Conservation (phyloP, 2,113 vertebrate genomes). For the Pagrus major region DNA sequence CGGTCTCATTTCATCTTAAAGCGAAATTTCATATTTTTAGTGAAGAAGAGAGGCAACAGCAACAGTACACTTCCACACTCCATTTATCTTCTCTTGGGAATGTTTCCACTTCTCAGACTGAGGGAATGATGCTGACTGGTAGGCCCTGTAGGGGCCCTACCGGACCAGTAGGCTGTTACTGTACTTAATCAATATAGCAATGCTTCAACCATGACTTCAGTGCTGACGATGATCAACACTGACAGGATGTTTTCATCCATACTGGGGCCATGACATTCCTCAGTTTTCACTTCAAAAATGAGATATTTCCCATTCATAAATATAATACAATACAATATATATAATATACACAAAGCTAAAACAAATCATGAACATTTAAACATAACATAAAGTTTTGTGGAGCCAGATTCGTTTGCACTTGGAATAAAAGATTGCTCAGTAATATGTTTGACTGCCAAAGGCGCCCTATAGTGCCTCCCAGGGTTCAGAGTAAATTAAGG, state of each 20-base stretch:
- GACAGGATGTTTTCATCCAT: constrained; percentile 4
- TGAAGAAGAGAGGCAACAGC: constrained; percentile 25
- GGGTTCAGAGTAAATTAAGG: constrained; percentile 9
- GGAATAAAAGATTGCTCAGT: not conserved
- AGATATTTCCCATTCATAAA: not conserved
- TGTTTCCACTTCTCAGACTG: constrained; percentile 50
- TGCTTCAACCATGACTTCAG: constrained; percentile 46
- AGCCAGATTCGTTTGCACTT: not conserved
- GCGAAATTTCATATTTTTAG: constrained; percentile 35
- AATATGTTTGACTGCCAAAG: not conserved
- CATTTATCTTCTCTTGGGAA: constrained; percentile 29
- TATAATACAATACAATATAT: not conserved
- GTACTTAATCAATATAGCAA: constrained; percentile 52
- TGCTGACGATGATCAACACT: not conserved
- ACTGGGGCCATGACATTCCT: not conserved
- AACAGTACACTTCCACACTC: constrained; percentile 24
- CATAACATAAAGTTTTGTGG: not conserved
- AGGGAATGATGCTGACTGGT: constrained; percentile 46
- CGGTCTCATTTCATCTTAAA: constrained; percentile 43
- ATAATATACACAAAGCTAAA: no score
- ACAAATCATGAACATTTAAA: not conserved
- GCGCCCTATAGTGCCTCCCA: not conserved
- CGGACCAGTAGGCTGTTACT: constrained; percentile 43
- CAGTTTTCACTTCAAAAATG: not conserved
- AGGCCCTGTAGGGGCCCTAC: constrained; percentile 30